These are phyloP conservation scores for Galemys pyrenaicus DNA, from an alignment of 2,113 vertebrate species.

Conservation along the genomic window DNA sequence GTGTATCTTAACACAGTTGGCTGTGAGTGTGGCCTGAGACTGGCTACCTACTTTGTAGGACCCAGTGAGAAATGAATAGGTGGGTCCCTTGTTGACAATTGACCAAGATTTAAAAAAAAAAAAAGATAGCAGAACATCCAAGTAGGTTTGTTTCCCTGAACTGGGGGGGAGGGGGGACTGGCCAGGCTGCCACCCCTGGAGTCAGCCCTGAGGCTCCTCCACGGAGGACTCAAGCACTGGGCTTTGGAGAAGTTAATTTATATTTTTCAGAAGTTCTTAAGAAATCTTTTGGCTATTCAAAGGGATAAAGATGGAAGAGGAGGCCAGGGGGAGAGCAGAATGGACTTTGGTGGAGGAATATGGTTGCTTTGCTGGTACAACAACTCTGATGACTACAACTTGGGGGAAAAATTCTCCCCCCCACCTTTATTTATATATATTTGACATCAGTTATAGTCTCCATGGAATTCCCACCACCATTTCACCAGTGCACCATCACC, in stretches of 20 bases:
- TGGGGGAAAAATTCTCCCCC: too few species aligned
- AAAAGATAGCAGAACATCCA: not conserved
- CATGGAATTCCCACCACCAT: too few species aligned
- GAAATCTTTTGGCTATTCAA: not conserved
- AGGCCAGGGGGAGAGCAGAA: too few species aligned
- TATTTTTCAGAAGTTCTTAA: not conserved
- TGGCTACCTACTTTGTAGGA: not conserved
- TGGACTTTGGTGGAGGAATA: too few species aligned
- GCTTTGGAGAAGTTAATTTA: not conserved
- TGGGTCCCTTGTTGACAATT: not conserved
- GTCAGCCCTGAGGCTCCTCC: not conserved
- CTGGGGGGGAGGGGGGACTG: not conserved
- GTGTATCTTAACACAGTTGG: not conserved
- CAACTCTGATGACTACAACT: too few species aligned
- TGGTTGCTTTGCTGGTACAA: too few species aligned
- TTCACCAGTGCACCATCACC: too few species aligned
- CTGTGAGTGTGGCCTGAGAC: not conserved
- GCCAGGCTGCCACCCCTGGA: fast-evolving
- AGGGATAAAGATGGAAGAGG: not conserved
- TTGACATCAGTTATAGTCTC: too few species aligned
- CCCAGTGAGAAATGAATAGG: not conserved
- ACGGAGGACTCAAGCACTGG: not conserved
- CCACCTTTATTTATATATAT: too few species aligned
- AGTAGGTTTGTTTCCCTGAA: too few species aligned
- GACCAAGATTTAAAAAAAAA: not conserved